Evolutionary conservation across 2,797 vertebrate species (phyloP).

Genomic region (Allobates femoralis): DNA sequence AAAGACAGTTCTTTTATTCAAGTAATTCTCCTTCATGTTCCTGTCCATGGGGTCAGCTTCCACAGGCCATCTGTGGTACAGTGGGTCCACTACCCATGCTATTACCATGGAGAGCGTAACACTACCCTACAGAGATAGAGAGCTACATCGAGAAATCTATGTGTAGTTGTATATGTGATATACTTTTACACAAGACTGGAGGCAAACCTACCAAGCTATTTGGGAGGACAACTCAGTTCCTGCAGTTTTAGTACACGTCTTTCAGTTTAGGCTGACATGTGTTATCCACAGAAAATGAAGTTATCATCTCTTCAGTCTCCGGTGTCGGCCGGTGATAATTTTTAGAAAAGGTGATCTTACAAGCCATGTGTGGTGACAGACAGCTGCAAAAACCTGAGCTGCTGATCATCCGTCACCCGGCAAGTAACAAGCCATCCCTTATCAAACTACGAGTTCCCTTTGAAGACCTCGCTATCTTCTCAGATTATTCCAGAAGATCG

Average conservation of each 20-base stretch:
- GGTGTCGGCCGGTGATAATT: conserved; percentile 12
- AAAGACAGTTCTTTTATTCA: no score
- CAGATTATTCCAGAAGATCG: conserved; percentile 61
- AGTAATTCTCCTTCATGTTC: no score
- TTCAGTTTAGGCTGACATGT: background rate
- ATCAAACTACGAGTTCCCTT: conserved; percentile 44
- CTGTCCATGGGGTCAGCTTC: no score
- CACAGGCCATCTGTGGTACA: no score
- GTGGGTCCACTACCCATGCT: no score
- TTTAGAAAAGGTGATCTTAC: conserved; percentile 7
- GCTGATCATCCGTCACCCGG: conserved; percentile 62
- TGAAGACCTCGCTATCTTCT: conserved; percentile 49
- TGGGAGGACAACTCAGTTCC: background rate
- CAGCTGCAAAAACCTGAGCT: conserved; percentile 62
- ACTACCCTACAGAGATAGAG: no score
- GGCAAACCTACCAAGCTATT: no score
- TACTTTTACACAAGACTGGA: no score
- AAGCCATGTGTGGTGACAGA: background rate
- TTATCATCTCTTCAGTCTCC: background rate
- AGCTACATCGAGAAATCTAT: no score
- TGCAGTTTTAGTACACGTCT: background rate
- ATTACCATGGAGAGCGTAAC: no score
- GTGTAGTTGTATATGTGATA: no score
- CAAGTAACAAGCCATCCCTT: conserved; percentile 30
- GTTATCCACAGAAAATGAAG: background rate